Evolutionary conservation across 2,888 invertebrate genomes (phyloP).

Genomic region (Ethmia dodecea): DNA sequence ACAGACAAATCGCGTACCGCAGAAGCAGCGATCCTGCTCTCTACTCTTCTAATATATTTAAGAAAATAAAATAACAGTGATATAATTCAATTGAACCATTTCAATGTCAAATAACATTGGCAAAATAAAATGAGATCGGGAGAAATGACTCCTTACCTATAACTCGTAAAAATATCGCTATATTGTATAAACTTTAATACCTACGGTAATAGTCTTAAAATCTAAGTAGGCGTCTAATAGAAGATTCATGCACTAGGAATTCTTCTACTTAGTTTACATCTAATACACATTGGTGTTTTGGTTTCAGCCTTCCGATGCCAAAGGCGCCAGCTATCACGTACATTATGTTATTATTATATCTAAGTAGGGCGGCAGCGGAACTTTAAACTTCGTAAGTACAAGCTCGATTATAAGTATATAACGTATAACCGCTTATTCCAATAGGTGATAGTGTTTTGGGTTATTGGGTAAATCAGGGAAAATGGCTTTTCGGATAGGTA

Average conservation of each 20-base stretch:
- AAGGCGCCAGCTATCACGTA: conserved; percentile 13
- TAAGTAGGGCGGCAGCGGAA: conserved; percentile 7
- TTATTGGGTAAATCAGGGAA: too few relatives aligned
- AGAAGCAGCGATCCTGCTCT: too few relatives aligned
- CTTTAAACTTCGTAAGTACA: too few relatives aligned
- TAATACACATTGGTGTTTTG: conserved; percentile 18
- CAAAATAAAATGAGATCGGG: conserved; percentile 18
- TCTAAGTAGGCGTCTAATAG: conserved; percentile 13
- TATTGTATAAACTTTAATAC: conserved; percentile 4
- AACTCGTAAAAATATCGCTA: conserved; percentile 5
- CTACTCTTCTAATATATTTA: too few relatives aligned
- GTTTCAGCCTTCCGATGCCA: conserved; percentile 21
- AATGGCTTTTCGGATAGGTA: too few relatives aligned
- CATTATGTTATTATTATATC: background rate
- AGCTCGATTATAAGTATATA: too few relatives aligned
- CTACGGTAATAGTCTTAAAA: conserved; percentile 11
- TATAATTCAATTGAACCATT: too few relatives aligned
- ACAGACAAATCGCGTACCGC: too few relatives aligned
- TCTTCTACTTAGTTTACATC: background rate
- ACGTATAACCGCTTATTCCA: too few relatives aligned
- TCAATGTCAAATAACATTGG: background rate
- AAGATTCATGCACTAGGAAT: conserved; percentile 10
- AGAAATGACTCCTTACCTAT: conserved; percentile 6
- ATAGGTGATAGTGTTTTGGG: too few relatives aligned
- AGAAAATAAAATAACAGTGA: too few relatives aligned